A percentile compares a stretch with the other conserved stretches of the same genome.
Evolutionary conservation across 2,888 invertebrate genomes (phyloP).

Genomic region (Siphlonurus alternatus): DNA sequence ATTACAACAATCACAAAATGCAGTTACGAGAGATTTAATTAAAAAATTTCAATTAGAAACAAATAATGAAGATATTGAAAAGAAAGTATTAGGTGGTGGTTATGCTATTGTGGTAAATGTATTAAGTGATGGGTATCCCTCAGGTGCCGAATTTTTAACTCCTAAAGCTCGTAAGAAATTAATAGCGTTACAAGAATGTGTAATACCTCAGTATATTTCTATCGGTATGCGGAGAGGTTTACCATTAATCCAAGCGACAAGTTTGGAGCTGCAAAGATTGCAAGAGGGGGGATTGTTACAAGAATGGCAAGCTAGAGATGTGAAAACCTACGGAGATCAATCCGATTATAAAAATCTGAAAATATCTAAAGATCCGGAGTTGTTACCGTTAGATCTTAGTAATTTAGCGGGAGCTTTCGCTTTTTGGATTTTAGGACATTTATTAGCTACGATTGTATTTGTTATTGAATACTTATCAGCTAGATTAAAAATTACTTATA

Average conservation of each 20-base stretch:
- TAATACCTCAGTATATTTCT: not conserved
- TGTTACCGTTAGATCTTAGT: not conserved
- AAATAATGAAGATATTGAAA: not conserved
- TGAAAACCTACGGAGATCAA: not conserved
- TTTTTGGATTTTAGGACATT: not conserved
- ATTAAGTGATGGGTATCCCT: not conserved
- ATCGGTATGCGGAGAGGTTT: not conserved
- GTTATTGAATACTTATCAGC: not conserved
- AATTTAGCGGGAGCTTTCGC: not conserved
- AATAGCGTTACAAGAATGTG: not conserved
- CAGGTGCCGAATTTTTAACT: not conserved
- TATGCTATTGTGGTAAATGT: not conserved
- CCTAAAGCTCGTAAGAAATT: not conserved
- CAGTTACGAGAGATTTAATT: not conserved
- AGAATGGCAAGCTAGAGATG: not conserved
- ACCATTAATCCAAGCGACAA: not conserved
- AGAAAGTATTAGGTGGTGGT: not conserved
- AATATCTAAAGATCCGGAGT: not conserved
- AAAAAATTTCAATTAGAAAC: not conserved
- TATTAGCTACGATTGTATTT: not conserved
- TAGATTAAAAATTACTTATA: not conserved
- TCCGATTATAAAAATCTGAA: not conserved
- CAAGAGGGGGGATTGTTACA: not conserved
- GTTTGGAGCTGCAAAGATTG: not conserved
- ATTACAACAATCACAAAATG: not conserved